Evolutionary conservation across 2,888 invertebrate genomes (phyloP).

Genomic region (Gryllus longicercus): DNA sequence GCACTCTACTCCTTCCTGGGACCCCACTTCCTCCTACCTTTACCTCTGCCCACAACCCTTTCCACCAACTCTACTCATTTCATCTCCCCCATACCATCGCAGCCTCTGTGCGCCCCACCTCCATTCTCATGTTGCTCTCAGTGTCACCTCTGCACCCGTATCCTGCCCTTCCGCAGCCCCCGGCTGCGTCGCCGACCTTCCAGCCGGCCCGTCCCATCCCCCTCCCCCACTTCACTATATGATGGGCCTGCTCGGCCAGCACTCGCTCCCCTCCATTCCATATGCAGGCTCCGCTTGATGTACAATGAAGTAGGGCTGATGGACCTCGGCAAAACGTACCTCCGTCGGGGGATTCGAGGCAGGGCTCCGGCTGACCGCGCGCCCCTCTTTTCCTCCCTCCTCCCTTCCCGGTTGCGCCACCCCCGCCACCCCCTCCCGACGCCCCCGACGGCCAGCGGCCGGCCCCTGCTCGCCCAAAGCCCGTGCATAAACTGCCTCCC

Average conservation of each 20-base stretch:
- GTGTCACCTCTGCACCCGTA: no score
- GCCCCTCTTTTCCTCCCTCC: background rate
- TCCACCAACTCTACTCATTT: no score
- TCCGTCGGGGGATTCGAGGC: background rate
- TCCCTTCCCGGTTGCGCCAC: background rate
- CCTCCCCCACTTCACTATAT: no score
- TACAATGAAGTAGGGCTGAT: slow-evolving; percentile 17
- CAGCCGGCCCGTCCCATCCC: no score
- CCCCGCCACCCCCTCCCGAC: background rate
- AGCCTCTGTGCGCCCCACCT: no score
- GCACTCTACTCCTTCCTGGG: no score
- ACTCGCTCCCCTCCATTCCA: background rate
- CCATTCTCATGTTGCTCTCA: no score
- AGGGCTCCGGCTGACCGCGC: background rate
- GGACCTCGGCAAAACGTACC: slow-evolving; percentile 10
- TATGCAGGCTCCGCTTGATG: slow-evolving; percentile 2
- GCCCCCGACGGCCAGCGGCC: background rate
- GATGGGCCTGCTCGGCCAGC: background rate
- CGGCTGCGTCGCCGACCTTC: no score
- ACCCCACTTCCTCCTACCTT: no score
- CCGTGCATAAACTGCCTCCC: slow-evolving; percentile 1
- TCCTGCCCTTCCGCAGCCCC: no score
- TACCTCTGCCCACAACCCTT: no score
- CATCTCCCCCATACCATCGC: no score
- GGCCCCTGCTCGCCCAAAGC: background rate